Base-by-base conservation (phyloP, 2,797 vertebrate genomes). In the Harpagifer antarcticus region DNA sequence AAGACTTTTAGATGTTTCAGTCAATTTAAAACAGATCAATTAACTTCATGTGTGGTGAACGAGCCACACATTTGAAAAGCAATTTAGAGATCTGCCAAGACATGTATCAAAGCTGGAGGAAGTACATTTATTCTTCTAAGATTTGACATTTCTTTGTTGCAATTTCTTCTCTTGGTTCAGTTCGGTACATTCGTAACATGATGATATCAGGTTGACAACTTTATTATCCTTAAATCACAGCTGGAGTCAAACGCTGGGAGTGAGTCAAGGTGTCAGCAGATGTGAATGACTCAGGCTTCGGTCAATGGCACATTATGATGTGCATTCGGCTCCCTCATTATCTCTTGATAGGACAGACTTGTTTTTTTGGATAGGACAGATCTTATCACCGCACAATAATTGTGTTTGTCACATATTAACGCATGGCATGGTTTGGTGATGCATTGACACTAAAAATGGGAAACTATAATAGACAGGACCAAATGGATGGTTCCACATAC, bases 321-420 rank as follows among this genome's bases (percentile, higher is more conserved):
- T 81, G 83, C 88, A 90, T 90, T 65, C 72, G 42, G 57, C 68
- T 72, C 17, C 56, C 65, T 92, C 68, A 88, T 92, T 91, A 90
- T 70, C 47, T 59, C 60, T 72, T 67, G 60, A 82, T 76, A 82
- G 74, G 61, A 65, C 43, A 48, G 61, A 53, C 68, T 79, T 77
- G 66, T 85, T 84, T 76, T 84, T 81, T 60, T 72, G 37, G 2
- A 33, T 58, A 49, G 66, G 53, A 70, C 58, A 52, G 79, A 78
- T 85, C 53, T 49, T 61, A 64, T 72, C 74, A 68, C 47, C n/a
- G 52, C 64, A 54, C 61, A 55, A 27, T 61, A 19, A 66, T 50
- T 47, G 40, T 19, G 23, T 43, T 80, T 82, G 72, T 89, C 85
- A 91, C 20, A 23, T 9, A 74, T 79, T 79, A 79, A 72, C 58